These are phyloP conservation scores for Nomada fabriciana DNA, from an alignment of 2,888 invertebrate genomes.

Conservation along the genomic window DNA sequence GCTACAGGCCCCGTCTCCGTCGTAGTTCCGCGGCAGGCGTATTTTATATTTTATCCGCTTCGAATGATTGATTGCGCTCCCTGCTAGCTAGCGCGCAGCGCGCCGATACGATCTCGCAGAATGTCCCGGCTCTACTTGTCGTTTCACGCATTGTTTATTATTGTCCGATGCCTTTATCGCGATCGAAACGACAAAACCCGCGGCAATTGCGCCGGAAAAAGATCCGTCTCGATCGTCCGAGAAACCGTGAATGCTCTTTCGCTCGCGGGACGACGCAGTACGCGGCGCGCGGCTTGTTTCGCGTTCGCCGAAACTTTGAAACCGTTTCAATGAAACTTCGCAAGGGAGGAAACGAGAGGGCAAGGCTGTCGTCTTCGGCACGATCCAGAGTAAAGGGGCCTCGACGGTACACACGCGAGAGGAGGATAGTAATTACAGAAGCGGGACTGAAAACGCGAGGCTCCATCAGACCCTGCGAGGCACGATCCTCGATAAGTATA, in stretches of 20 bases:
- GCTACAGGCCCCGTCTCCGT: constrained; percentile 28
- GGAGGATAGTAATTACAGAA: constrained; percentile 84
- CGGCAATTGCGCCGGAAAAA: constrained; percentile 29
- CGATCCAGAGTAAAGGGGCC: constrained; percentile 67
- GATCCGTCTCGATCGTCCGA: background rate
- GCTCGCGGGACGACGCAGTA: background rate
- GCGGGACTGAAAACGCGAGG: constrained; percentile 79
- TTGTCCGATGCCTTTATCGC: constrained; percentile 81
- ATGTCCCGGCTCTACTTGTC: constrained; percentile 80
- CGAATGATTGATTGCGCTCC: constrained; percentile 82
- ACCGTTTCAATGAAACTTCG: background rate
- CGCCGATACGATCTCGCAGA: constrained; percentile 81
- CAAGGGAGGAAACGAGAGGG: constrained; percentile 27
- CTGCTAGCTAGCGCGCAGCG: constrained; percentile 54
- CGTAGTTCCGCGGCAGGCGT: constrained; percentile 73
- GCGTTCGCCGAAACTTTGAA: constrained; percentile 14
- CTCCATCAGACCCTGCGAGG: constrained; percentile 81
- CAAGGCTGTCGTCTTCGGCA: constrained; percentile 57
- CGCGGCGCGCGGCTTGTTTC: background rate
- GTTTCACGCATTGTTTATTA: constrained; percentile 84
- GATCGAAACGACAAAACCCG: constrained; percentile 60
- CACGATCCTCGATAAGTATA: constrained; percentile 84
- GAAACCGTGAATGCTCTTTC: background rate
- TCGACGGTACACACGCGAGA: constrained; percentile 67
- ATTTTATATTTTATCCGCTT: constrained; percentile 83